phyloP scores from a whole-genome alignment of 2,797 vertebrate genomes.

The Triplophysa yarkandensis region DNA sequence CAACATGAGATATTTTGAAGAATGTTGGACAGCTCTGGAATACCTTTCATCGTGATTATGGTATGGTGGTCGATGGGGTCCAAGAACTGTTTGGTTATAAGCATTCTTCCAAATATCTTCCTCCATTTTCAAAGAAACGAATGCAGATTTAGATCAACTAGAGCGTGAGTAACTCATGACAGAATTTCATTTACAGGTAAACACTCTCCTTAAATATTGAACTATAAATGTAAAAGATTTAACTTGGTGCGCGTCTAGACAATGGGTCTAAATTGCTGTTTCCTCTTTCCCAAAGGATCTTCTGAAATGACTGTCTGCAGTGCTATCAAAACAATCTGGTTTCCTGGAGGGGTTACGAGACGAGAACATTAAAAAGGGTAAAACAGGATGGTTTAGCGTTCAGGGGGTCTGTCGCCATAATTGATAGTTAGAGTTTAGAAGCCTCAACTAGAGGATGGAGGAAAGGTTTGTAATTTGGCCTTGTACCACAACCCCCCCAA shows the following conservation, averaged over 20 bases:
- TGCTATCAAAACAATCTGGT: conserved; percentile 68
- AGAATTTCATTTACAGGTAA: no score
- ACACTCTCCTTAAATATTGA: no score
- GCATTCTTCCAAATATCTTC: no score
- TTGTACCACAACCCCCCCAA: conserved; percentile 33
- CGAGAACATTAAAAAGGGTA: conserved; percentile 66
- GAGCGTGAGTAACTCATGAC: no score
- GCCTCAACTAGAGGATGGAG: conserved; percentile 50
- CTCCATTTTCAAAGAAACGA: no score
- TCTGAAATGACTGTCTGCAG: conserved; percentile 64
- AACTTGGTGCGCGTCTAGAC: conserved; percentile 50
- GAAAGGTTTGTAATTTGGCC: conserved; percentile 60
- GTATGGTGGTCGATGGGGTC: no score
- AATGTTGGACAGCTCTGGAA: no score
- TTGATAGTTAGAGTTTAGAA: conserved; percentile 51
- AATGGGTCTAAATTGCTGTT: conserved; percentile 55
- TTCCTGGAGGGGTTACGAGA: conserved; percentile 65
- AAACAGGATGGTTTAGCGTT: conserved; percentile 56
- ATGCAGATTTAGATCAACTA: no score
- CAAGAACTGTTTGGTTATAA: no score
- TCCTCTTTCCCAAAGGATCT: conserved; percentile 53
- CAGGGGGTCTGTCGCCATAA: conserved; percentile 52
- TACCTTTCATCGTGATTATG: no score
- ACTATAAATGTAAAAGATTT: no score
- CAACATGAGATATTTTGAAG: no score